Conservation (phyloP, 2,888 invertebrate genomes). For the Tipula unca region DNA sequence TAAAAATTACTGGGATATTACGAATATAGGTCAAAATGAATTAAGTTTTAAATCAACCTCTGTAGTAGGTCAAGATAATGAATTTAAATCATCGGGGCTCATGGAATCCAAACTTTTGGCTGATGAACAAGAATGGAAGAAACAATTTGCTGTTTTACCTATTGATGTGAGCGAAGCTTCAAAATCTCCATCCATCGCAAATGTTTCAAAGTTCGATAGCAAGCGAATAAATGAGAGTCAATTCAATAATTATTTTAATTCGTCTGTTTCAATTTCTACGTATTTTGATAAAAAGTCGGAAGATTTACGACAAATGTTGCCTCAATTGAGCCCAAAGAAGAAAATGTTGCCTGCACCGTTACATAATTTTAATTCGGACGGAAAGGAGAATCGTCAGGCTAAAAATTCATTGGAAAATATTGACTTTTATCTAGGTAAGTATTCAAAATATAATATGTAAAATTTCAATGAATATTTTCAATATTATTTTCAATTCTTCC, state of each 20-base stretch:
- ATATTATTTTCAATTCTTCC: neutral
- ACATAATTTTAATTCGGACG: slow-evolving; percentile 25
- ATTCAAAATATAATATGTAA: neutral
- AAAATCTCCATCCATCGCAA: neutral
- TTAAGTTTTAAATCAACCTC: neutral
- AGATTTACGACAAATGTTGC: slow-evolving; percentile 33
- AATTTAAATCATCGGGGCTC: slow-evolving; percentile 31
- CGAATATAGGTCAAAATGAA: neutral
- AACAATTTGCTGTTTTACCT: slow-evolving; percentile 38
- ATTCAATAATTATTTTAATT: neutral
- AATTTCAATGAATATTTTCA: neutral
- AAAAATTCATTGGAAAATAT: neutral
- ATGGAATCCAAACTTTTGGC: slow-evolving; percentile 35
- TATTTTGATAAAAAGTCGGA: slow-evolving; percentile 37
- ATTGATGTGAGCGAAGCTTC: neutral
- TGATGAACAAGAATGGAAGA: slow-evolving; percentile 39
- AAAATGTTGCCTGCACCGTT: slow-evolving; percentile 28
- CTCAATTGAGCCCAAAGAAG: slow-evolving; percentile 29
- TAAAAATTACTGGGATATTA: neutral
- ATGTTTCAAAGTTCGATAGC: neutral
- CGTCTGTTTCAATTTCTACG: slow-evolving; percentile 34
- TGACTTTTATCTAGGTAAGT: neutral
- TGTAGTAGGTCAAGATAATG: neutral
- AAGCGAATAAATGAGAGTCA: neutral
- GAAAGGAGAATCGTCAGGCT: neutral